A percentile compares a stretch with the other conserved stretches of the same genome.
phyloP scores from a whole-genome alignment of 2,113 vertebrate genomes.

The Pungitius pungitius region DNA sequence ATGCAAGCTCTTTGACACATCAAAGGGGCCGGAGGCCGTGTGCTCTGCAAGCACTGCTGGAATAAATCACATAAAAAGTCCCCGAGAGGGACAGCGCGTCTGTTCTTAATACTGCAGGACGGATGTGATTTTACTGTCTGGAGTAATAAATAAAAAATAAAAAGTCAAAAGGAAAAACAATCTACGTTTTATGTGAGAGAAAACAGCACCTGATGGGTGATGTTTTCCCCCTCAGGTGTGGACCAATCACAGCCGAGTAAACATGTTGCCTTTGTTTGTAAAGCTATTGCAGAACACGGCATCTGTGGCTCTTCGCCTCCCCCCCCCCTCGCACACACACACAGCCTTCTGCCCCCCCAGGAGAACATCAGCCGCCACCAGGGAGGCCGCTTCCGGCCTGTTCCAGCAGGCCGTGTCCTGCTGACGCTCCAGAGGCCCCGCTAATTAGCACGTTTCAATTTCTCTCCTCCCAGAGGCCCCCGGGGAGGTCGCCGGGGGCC shows the following conservation, averaged over 20 bases:
- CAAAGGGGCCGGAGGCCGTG: conserved; percentile 44
- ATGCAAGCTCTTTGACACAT: conserved; percentile 57
- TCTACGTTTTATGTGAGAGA: conserved; percentile 17
- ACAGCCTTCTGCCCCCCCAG: conserved; percentile 45
- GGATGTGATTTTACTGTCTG: neutral
- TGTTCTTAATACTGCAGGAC: conserved; percentile 15
- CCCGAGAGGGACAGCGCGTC: conserved; percentile 11
- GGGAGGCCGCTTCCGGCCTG: conserved; percentile 58
- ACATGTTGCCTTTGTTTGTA: conserved; percentile 69
- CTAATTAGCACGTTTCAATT: conserved; percentile 72
- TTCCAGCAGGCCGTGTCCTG: conserved; percentile 63
- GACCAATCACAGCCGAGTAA: conserved; percentile 66
- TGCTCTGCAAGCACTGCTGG: conserved; percentile 41
- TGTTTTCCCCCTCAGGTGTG: conserved; percentile 53
- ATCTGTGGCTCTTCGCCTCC: conserved; percentile 66
- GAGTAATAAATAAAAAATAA: neutral
- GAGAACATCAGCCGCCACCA: conserved; percentile 45
- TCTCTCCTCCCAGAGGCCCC: conserved; percentile 25
- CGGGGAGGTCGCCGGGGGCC: conserved; percentile 19
- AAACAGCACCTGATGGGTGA: conserved; percentile 23
- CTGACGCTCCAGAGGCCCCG: conserved; percentile 29
- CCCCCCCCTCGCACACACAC: conserved; percentile 4
- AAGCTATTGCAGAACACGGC: conserved; percentile 50
- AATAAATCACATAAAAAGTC: conserved; percentile 22
- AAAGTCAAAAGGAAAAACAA: neutral